A percentile compares a stretch with the other conserved stretches of the same genome.
Conservation (phyloP, 2,797 vertebrate species). For the Poecilia wingei region DNA sequence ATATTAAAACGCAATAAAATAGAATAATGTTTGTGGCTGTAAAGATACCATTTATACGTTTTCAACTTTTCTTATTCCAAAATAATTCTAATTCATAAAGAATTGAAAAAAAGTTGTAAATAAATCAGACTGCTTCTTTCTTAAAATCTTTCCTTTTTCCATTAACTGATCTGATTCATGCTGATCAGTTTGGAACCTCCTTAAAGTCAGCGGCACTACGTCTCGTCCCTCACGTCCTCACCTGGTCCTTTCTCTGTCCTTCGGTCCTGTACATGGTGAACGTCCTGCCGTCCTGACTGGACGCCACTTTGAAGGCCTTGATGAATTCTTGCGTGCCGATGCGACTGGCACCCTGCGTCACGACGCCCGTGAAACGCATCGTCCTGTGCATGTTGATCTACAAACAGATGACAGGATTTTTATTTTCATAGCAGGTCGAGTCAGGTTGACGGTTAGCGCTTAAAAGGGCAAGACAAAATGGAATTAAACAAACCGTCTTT, state of each 20-base stretch:
- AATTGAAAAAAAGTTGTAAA: too few relatives aligned
- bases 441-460: not conserved
- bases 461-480: not conserved
- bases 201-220: not conserved
- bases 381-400: slow-evolving; percentile 90
- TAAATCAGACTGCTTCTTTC: not conserved
- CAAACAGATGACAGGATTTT: too few relatives aligned
- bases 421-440: not conserved
- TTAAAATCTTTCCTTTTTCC: not conserved
- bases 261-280: slow-evolving; percentile 79
- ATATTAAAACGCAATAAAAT: not conserved
- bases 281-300: slow-evolving; percentile 85
- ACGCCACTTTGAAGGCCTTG: slow-evolving; percentile 89
- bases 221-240: slow-evolving; percentile 52
- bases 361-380: slow-evolving; percentile 88
- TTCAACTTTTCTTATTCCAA: not conserved
- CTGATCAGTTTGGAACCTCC: not conserved
- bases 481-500: not conserved
- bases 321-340: slow-evolving; percentile 87
- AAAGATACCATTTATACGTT: not conserved
- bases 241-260: slow-evolving; percentile 76
- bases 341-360: slow-evolving; percentile 92
- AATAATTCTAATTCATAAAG: not conserved
- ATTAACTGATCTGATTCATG: too few relatives aligned
- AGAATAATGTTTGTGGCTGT: not conserved